Evolutionary conservation across 2,113 vertebrate genomes (phyloP), one percentile per base, ranked within the genome.

Genomic region (Argyrosomus japonicus): DNA sequence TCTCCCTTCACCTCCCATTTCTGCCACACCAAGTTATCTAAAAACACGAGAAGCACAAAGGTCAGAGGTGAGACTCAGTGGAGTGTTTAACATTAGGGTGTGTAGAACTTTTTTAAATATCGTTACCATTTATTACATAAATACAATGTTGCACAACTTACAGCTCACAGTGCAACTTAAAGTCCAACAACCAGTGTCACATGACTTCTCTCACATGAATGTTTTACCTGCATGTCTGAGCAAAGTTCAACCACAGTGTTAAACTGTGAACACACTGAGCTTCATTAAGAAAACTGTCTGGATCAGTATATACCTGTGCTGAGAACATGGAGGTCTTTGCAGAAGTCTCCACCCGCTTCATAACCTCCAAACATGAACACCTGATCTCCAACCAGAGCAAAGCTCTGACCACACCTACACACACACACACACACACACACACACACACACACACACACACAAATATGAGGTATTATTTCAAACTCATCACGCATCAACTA

Each of bases 1-100:
- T 95, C 94, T 86, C 95, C 94, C 83, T 93, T 96, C 32, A 95
- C 87, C 60, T 95, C 94, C 85, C 80, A 91, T 61, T 90, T 89
- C 77, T 96, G 93, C 90, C 86, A 91, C 6, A 79, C 50, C 82
- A 96, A 88, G 51, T 75, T 92, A 40, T 92, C 95, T 96, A 67
- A 61, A 51, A 51, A 8, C 10, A 51, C 10, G 23, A 32, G 19
- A 63, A 61, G 64, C 40, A 36, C 3, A 58, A 23, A 68, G 25
- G 57, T 54, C 48, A 77, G 13, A 45, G 50, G 21, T 68, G 27
- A 63, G 12, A 25, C 25, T 7, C 0, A 36, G 36, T 36, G 36
- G 36, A 40, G 36, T 40, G 36, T 8, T 40, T 43, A 12, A 27
- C 25, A 8, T 60, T 32, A 56, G 25, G 4, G 14, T 70, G 27